These are phyloP conservation scores for Drosophila seclusa DNA, from an alignment of 2,888 invertebrate genomes.

Conservation along the genomic window DNA sequence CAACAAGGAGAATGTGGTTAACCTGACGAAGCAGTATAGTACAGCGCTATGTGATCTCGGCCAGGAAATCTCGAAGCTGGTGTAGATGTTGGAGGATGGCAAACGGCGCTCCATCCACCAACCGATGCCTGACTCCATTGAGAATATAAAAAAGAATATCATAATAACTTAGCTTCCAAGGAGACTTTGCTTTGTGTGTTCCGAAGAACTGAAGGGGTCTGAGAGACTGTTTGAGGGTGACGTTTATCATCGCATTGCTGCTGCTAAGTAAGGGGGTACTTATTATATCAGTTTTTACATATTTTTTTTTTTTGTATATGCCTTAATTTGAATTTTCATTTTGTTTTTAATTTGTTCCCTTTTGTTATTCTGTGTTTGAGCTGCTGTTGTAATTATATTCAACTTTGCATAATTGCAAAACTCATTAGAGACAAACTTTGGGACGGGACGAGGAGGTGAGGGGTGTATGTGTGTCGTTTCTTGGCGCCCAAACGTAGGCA, in stretches of 20 bases:
- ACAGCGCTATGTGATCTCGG: background rate
- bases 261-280: slow-evolving; percentile 3
- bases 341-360: slow-evolving; percentile 26
- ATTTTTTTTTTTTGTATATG: slow-evolving; percentile 6
- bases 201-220: background rate
- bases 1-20: background rate
- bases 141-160: background rate
- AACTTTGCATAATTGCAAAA: slow-evolving; percentile 74
- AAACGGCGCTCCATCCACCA: background rate
- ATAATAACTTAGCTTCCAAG: background rate
- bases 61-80: background rate
- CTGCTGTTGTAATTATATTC: slow-evolving; percentile 48
- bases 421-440: slow-evolving; percentile 61
- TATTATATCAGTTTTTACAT: background rate
- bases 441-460: background rate
- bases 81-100: background rate
- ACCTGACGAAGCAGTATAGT: background rate
- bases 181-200: background rate
- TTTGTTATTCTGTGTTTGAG: slow-evolving; percentile 37
- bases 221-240: slow-evolving; percentile 1
- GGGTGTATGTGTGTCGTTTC: background rate
- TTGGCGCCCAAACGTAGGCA: slow-evolving; percentile 47
- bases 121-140: background rate
- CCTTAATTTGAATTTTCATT: slow-evolving; percentile 19
- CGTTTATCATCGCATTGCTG: slow-evolving; percentile 29